These are phyloP conservation scores for Siniperca scherzeri DNA, from an alignment of 2,797 vertebrate species.

Conservation along the genomic window DNA sequence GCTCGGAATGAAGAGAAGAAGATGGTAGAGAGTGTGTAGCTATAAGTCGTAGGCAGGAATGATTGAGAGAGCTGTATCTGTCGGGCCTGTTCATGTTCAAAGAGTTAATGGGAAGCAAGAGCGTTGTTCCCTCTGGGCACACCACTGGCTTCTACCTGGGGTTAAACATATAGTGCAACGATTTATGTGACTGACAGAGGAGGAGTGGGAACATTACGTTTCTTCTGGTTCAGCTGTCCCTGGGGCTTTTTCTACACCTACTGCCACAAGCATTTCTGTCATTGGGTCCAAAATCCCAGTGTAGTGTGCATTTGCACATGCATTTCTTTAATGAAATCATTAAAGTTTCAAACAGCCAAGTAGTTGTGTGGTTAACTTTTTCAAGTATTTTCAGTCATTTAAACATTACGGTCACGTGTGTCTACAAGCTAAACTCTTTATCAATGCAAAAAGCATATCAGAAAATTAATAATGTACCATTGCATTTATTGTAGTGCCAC, in stretches of 20 bases:
- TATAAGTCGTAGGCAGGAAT: not conserved
- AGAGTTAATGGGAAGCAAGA: slow-evolving; percentile 55
- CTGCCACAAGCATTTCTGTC: slow-evolving; percentile 37
- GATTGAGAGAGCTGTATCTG: slow-evolving; percentile 39
- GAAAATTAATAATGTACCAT: not conserved
- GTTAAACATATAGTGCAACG: slow-evolving; percentile 49
- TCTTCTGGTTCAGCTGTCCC: slow-evolving; percentile 27
- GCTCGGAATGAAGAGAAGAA: slow-evolving; percentile 1
- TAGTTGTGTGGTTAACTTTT: not conserved
- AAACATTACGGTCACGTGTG: too few relatives aligned
- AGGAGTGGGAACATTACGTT: slow-evolving; percentile 50
- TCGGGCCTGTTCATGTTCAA: slow-evolving; percentile 30
- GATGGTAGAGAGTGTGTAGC: not conserved
- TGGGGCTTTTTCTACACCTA: slow-evolving; percentile 31
- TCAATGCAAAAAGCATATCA: not conserved
- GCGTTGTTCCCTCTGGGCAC: slow-evolving; percentile 31
- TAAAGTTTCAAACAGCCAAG: slow-evolving; percentile 11
- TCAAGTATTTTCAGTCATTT: not conserved
- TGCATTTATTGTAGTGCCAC: not conserved
- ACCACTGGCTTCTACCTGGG: slow-evolving; percentile 46
- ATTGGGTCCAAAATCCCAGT: slow-evolving; percentile 12
- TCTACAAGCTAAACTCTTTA: not conserved
- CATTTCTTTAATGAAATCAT: slow-evolving; percentile 23
- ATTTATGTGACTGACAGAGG: slow-evolving; percentile 63
- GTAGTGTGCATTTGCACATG: not conserved